phyloP scores from a whole-genome alignment of 2,113 vertebrate species.

The Ornithorhynchus anatinus region DNA sequence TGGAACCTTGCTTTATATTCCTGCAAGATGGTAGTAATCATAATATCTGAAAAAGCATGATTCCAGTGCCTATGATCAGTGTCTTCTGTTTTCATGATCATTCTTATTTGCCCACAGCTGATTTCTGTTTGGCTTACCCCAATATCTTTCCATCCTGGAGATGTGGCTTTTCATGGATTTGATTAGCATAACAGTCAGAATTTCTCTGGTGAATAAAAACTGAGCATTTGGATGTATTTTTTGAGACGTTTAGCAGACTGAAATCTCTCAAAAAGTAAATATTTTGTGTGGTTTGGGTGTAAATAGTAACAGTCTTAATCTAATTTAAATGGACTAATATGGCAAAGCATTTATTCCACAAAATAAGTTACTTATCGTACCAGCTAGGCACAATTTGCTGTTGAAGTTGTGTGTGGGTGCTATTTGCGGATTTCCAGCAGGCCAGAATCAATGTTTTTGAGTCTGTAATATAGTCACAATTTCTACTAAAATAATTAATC shows the following conservation, averaged over 20 bases:
- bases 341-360: neutral
- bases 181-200: neutral
- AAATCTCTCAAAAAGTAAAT: constrained; percentile 24
- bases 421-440: neutral
- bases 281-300: constrained; percentile 24
- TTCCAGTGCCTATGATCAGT: too few species aligned
- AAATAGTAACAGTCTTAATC: constrained; percentile 25
- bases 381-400: neutral
- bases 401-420: neutral
- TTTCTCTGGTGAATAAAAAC: neutral
- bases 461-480: neutral
- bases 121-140: too few species aligned
- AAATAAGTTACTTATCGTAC: neutral
- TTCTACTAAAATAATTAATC: neutral
- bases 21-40: too few species aligned
- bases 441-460: neutral
- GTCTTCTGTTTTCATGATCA: too few species aligned
- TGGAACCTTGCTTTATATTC: too few species aligned
- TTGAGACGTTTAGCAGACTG: constrained; percentile 35
- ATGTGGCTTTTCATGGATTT: too few species aligned
- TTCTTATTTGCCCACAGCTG: too few species aligned
- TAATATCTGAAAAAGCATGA: too few species aligned
- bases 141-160: too few species aligned
- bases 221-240: neutral
- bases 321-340: constrained; percentile 7